These are phyloP conservation scores for Psammodynastes pulverulentus DNA, from an alignment of 2,113 vertebrate species.

Conservation along the genomic window DNA sequence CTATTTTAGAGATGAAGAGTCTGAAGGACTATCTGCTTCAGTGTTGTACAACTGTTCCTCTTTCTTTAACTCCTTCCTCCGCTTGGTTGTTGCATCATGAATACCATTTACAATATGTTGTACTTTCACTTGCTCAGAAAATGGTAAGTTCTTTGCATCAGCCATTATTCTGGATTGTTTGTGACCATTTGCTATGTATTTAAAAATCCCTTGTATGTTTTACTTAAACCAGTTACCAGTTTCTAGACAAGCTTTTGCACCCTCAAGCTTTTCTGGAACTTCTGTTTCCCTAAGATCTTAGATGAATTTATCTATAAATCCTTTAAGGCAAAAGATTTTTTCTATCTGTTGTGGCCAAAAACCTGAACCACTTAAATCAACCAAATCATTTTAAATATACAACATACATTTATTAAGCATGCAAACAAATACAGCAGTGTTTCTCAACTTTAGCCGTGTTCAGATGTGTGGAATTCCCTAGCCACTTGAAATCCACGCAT, in stretches of 20 bases:
- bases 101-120: conserved; percentile 86
- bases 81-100: conserved; percentile 88
- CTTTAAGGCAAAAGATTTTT: neutral
- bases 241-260: neutral
- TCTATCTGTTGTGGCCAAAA: neutral
- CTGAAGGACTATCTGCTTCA: conserved; percentile 80
- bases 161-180: neutral
- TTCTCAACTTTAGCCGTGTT: no score
- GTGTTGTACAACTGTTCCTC: conserved; percentile 65
- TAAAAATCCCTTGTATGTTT: neutral
- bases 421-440: neutral
- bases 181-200: neutral
- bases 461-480: no score
- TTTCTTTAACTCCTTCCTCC: conserved; percentile 72
- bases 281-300: neutral
- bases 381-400: neutral
- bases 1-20: conserved; percentile 61
- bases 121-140: conserved; percentile 77
- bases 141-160: conserved; percentile 67
- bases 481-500: no score
- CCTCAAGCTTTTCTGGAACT: neutral
- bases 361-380: neutral
- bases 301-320: neutral
- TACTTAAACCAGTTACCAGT: neutral
- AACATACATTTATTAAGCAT: neutral